phyloP scores from a whole-genome alignment of 2,888 invertebrate genomes.

The Tenthredo notha region DNA sequence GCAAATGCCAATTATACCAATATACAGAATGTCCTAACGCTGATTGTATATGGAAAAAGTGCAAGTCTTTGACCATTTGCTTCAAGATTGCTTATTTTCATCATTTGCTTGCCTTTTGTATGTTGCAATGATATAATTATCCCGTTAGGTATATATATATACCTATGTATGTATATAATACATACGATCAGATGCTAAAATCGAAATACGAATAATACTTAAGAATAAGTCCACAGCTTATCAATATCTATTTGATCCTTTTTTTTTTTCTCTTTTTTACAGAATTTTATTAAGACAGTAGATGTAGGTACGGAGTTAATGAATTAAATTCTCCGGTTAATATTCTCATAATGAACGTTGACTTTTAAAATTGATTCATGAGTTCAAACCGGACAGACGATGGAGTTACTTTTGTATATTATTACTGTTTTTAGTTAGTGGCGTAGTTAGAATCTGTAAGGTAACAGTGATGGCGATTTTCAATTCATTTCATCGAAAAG shows the following conservation, averaged over 20 bases:
- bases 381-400: background rate
- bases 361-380: background rate
- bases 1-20: background rate
- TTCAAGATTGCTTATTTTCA: constrained; percentile 1
- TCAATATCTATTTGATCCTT: background rate
- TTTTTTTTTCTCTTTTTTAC: background rate
- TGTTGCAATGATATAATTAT: constrained; percentile 5
- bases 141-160: background rate
- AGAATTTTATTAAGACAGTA: background rate
- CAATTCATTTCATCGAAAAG: background rate
- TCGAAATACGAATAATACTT: background rate
- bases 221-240: background rate
- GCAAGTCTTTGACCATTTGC: background rate
- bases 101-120: constrained; percentile 15
- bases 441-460: background rate
- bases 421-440: background rate
- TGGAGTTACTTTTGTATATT: background rate
- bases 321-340: background rate
- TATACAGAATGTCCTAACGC: background rate
- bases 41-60: constrained; percentile 11
- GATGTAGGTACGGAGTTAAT: background rate
- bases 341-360: background rate
- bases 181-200: background rate
- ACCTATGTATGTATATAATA: background rate
- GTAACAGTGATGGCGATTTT: background rate